Evolutionary conservation across 2,797 vertebrate genomes (phyloP), one percentile per base, ranked within the genome.

Genomic region (Lacerta agilis): DNA sequence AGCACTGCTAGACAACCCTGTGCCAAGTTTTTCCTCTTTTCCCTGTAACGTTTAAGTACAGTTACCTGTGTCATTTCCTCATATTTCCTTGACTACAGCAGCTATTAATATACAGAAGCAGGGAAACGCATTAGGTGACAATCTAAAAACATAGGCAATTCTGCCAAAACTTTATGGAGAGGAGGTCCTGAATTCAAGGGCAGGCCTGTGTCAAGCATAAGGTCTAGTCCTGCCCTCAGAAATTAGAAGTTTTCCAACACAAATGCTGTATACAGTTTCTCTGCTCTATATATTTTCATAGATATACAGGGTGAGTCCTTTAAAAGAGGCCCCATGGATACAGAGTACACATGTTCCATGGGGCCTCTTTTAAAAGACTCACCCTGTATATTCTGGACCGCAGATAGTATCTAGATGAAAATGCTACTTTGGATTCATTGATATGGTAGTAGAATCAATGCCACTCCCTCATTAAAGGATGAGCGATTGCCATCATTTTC

Each of bases 351-450:
- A 49, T 49, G 49, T 49, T 49, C 49, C 49, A 49, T 3, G 11
- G 49, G 49, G 49, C 49, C 45, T 49, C 49, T 49, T 49, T 49
- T 49, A 49, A 49, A 49, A 13, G 11, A 49, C 49, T 49, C 49
- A 49, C 49, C 49, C 49, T 66, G 67, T 55, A 29, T 3, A 25
- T 45, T 10, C 7, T 66, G 64, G 29, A 2, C n/a, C 73, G 10
- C 20, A 9, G 17, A 0, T 64, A 67, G 64, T 55, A 86, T 45
- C 76, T 83, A 61, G 33, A 20, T 0, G 75, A 7, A 88, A 87
- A 91, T 8, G 33, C 25, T 27, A 5, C 17, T 66, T 61, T 58
- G 49, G 36, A 29, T 76, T 0, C 2, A 82, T 55, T 0, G 0
- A 55, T 41, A 33, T 0, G 0, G 10, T 61, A 73, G 73, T 72